These are phyloP conservation scores for Manacus vitellinus DNA, from an alignment of 2,113 vertebrate genomes.

Conservation along the genomic window DNA sequence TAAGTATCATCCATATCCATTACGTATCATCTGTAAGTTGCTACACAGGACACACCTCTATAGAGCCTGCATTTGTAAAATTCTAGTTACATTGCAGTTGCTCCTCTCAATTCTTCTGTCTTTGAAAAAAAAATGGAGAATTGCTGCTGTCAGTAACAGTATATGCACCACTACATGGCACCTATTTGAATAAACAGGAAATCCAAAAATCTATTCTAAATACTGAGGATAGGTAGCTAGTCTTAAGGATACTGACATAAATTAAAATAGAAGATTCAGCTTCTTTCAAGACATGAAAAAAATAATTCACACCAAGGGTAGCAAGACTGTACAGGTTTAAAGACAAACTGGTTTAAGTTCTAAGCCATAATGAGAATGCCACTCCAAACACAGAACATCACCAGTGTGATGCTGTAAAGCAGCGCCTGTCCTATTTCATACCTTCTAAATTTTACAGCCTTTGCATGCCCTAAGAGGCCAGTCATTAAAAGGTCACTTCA, in stretches of 20 bases:
- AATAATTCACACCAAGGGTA: neutral
- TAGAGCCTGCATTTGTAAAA: neutral
- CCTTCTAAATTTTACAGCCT: slow-evolving; percentile 68
- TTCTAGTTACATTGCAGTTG: neutral
- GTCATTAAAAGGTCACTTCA: slow-evolving; percentile 72
- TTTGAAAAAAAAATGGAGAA: neutral
- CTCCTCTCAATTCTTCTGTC: neutral
- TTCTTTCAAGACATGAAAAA: neutral
- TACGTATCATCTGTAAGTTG: neutral
- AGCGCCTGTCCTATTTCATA: slow-evolving; percentile 15
- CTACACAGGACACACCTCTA: neutral
- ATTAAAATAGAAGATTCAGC: neutral
- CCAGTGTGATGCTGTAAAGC: slow-evolving; percentile 37
- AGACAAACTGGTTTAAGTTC: neutral
- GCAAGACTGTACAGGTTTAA: neutral
- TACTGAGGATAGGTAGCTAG: neutral
- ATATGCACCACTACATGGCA: neutral
- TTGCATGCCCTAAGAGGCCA: slow-evolving; percentile 38
- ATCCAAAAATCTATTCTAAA: neutral
- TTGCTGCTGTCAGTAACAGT: neutral
- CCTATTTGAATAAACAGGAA: neutral
- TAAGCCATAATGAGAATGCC: neutral
- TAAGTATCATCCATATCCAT: neutral
- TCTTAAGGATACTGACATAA: neutral
- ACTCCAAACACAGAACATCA: neutral